Evolutionary conservation across 2,113 vertebrate species (phyloP).

Genomic region (Silurus asotus): DNA sequence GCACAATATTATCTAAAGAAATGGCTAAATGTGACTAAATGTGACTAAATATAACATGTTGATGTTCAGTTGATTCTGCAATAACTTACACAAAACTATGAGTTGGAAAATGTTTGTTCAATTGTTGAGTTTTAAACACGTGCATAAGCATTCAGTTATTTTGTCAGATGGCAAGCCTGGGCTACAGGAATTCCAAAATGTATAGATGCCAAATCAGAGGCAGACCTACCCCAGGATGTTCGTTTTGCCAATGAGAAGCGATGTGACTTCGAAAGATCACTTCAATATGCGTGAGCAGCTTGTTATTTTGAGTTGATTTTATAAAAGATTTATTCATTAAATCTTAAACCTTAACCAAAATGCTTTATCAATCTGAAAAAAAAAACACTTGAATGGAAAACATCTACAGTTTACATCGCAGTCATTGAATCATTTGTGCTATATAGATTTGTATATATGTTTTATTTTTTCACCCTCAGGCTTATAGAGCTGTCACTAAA

Average conservation of each 20-base stretch:
- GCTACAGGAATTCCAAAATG: conserved; percentile 74
- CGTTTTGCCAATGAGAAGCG: conserved; percentile 81
- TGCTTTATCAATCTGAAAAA: background rate
- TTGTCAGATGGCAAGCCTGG: conserved; percentile 76
- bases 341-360: background rate
- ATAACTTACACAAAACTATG: background rate
- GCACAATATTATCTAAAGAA: too few species aligned
- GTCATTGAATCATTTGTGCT: background rate
- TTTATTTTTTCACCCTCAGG: conserved; percentile 53
- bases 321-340: background rate
- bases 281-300: conserved; percentile 68
- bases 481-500: conserved; percentile 75
- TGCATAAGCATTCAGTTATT: background rate
- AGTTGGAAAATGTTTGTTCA: background rate
- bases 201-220: conserved; percentile 70
- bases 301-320: background rate
- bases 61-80: background rate
- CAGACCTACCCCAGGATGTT: conserved; percentile 74
- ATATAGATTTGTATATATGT: background rate
- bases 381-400: background rate
- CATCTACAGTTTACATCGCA: background rate
- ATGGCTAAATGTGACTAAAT: too few species aligned
- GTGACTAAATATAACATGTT: background rate
- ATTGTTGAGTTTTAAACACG: background rate
- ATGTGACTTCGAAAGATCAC: conserved; percentile 76